Evolutionary conservation across 2,113 vertebrate genomes (phyloP).

Genomic region (Python bivittatus): DNA sequence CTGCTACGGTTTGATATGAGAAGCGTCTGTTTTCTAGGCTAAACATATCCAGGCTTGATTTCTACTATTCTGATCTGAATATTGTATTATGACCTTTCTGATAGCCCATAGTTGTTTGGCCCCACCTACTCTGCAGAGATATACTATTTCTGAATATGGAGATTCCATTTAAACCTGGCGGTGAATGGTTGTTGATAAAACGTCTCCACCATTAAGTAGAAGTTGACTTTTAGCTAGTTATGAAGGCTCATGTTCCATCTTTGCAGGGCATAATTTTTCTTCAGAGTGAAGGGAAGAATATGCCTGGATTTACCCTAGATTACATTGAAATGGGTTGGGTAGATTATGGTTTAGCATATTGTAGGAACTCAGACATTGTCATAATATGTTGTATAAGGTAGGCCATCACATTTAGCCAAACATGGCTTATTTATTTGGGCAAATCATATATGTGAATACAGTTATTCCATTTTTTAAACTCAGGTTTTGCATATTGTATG

Average conservation of each 20-base stretch:
- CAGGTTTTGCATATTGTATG: neutral
- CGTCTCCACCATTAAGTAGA: neutral
- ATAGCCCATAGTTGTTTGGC: neutral
- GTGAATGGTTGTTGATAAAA: neutral
- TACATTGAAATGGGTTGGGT: neutral
- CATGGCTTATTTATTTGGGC: neutral
- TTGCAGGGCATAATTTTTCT: neutral
- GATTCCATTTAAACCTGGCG: neutral
- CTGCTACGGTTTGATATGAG: neutral
- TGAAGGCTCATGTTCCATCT: no score
- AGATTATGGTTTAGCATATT: neutral
- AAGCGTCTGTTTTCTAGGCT: neutral
- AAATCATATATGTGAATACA: neutral
- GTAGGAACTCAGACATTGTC: neutral
- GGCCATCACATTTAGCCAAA: neutral
- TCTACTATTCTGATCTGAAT: neutral
- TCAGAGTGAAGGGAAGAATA: no score
- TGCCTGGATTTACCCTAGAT: neutral
- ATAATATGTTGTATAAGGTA: neutral
- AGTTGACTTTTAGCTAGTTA: neutral
- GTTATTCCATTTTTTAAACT: neutral
- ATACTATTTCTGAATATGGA: neutral
- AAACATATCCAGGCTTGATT: neutral
- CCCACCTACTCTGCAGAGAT: neutral
- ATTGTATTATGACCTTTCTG: neutral